Percentiles rank a stretch among this genome's conserved stretches.
These are phyloP conservation scores for Pangasianodon hypophthalmus DNA, from an alignment of 2,113 vertebrate species.

Conservation along the genomic window DNA sequence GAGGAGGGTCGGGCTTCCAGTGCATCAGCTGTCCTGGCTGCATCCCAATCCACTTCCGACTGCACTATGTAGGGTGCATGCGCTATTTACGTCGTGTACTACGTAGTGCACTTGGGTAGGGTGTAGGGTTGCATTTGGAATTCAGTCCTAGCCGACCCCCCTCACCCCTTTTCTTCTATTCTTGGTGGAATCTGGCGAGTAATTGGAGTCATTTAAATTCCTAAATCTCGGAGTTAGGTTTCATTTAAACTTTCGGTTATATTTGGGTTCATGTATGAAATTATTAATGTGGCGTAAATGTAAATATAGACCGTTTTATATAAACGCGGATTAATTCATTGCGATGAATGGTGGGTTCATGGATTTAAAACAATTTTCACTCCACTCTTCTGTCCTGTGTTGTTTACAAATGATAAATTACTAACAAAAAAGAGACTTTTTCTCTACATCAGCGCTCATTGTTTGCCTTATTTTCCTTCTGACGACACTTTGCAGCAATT, in stretches of 20 bases:
- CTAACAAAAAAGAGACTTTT: background rate
- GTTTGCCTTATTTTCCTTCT: background rate
- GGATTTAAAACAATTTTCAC: background rate
- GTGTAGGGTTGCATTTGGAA: background rate
- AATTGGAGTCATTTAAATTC: background rate
- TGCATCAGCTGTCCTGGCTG: slow-evolving; percentile 42
- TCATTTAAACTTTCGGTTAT: background rate
- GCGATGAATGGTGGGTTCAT: background rate
- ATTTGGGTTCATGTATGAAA: background rate
- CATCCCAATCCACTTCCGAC: background rate
- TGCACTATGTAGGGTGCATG: background rate
- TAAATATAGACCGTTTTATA: background rate
- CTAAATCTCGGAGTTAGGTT: background rate
- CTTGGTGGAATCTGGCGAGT: slow-evolving; percentile 10
- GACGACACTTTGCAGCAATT: slow-evolving; percentile 35
- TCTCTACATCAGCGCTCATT: background rate
- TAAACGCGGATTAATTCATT: background rate
- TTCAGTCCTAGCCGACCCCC: background rate
- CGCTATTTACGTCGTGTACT: background rate
- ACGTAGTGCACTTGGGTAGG: background rate
- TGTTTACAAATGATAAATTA: background rate
- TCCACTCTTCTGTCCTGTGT: background rate
- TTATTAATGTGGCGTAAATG: background rate
- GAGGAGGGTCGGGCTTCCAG: slow-evolving; percentile 42
- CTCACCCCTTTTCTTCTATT: background rate